Percentiles rank a stretch among this genome's conserved stretches.
These are phyloP conservation scores for Danionella dracula DNA, from an alignment of 2,797 vertebrate genomes.

Conservation along the genomic window DNA sequence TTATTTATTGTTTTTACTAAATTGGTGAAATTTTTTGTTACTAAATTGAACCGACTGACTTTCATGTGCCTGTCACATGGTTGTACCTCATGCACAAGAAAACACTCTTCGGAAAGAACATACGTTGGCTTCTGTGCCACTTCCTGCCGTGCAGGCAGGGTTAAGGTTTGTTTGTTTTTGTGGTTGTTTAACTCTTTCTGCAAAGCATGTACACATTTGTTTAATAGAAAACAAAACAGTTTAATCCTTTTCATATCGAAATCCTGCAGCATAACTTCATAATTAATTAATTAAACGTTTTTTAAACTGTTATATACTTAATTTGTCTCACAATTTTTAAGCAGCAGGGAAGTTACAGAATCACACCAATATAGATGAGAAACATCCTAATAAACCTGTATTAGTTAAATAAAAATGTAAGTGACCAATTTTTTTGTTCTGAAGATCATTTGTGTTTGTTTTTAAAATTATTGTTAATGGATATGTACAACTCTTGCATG, in stretches of 20 bases:
- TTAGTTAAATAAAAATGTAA: not conserved
- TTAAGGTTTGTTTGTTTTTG: not conserved
- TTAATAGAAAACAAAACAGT: not conserved
- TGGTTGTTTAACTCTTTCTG: not conserved
- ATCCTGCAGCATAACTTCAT: not conserved
- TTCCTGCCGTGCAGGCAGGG: constrained; percentile 33
- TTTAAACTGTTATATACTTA: too few species aligned
- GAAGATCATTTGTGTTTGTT: too few species aligned
- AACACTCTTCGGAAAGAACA: constrained; percentile 7
- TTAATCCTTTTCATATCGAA: not conserved
- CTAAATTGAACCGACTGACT: not conserved
- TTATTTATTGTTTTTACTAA: too few species aligned
- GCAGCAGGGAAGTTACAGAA: not conserved
- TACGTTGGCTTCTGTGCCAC: not conserved
- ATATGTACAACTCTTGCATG: too few species aligned
- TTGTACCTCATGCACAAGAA: not conserved
- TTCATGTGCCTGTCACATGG: not conserved
- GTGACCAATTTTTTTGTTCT: too few species aligned
- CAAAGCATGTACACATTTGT: not conserved
- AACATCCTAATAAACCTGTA: not conserved
- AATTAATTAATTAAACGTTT: too few species aligned
- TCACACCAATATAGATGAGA: not conserved
- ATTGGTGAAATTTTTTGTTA: not conserved
- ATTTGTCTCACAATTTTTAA: not conserved
- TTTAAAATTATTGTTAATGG: too few species aligned